These are phyloP conservation scores for Meliscaeva auricollis DNA, from an alignment of 2,888 invertebrate genomes.

Conservation along the genomic window DNA sequence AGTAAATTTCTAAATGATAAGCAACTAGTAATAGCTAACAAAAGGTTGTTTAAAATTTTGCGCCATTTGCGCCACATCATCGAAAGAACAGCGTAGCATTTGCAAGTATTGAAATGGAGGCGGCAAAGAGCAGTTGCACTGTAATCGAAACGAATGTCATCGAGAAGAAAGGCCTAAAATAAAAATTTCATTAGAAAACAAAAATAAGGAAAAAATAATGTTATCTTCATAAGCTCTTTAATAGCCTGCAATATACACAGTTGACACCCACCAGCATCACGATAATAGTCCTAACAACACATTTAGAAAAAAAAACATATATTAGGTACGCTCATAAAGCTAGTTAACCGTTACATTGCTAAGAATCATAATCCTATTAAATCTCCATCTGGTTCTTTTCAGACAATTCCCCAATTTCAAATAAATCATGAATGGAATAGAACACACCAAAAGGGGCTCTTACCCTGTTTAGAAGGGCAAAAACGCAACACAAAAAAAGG, in stretches of 20 bases:
- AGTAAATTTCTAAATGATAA: no score
- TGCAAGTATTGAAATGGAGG: no score
- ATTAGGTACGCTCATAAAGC: conserved; percentile 45
- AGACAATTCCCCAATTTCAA: conserved; percentile 71
- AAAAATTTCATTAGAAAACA: no score
- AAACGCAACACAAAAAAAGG: conserved; percentile 28
- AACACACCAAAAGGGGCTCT: conserved; percentile 59
- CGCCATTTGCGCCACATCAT: no score
- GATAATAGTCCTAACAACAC: conserved; percentile 64
- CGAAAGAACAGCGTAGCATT: no score
- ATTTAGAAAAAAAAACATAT: conserved; percentile 26
- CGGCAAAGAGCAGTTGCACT: no score
- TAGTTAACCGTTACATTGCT: conserved; percentile 74
- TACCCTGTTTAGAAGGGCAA: conserved; percentile 33
- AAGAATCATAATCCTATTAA: conserved; percentile 77
- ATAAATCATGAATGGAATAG: conserved; percentile 62
- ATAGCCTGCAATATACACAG: conserved; percentile 51
- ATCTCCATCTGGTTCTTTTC: conserved; percentile 77
- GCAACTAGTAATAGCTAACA: no score
- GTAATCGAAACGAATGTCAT: no score
- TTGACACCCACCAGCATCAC: conserved; percentile 54
- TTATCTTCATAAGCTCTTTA: conserved; percentile 38
- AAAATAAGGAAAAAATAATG: no score
- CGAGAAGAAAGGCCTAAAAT: no score
- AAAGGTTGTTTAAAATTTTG: no score